phyloP scores from a whole-genome alignment of 2,888 invertebrate species.

The Blastobasis lacticolella region DNA sequence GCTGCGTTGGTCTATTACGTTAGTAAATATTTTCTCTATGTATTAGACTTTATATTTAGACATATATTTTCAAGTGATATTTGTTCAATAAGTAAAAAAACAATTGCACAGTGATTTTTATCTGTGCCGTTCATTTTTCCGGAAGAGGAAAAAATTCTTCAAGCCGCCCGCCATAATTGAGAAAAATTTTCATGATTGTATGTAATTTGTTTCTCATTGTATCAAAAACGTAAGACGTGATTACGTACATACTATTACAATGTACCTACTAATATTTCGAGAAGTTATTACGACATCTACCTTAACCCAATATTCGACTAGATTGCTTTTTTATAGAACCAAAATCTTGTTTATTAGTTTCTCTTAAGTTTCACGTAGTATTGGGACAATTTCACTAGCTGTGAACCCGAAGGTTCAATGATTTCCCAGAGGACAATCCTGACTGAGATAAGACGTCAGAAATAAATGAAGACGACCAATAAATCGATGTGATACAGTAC shows the following conservation, averaged over 20 bases:
- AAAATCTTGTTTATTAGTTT: background rate
- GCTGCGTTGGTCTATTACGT: too few species aligned
- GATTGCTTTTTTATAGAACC: background rate
- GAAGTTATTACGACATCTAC: background rate
- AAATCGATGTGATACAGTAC: conserved; percentile 2
- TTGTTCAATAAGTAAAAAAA: too few species aligned
- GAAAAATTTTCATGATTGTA: too few species aligned
- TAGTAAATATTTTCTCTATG: too few species aligned
- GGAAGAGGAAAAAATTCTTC: background rate
- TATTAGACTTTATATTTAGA: too few species aligned
- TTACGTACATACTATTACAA: background rate
- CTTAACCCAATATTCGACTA: background rate
- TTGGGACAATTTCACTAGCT: background rate
- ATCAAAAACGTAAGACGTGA: background rate
- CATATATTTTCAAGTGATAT: too few species aligned
- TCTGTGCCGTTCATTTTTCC: background rate
- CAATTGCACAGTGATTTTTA: too few species aligned
- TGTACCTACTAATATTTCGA: background rate
- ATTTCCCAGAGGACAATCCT: conserved; percentile 24
- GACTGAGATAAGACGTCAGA: conserved; percentile 23
- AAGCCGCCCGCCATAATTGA: too few species aligned
- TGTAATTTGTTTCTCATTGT: background rate
- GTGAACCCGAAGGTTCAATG: conserved; percentile 13
- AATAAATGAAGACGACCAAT: conserved; percentile 7
- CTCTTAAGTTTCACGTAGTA: background rate